Conservation (phyloP, 1,140 invertebrate genomes). For the Pseudomyrmex concolor region DNA sequence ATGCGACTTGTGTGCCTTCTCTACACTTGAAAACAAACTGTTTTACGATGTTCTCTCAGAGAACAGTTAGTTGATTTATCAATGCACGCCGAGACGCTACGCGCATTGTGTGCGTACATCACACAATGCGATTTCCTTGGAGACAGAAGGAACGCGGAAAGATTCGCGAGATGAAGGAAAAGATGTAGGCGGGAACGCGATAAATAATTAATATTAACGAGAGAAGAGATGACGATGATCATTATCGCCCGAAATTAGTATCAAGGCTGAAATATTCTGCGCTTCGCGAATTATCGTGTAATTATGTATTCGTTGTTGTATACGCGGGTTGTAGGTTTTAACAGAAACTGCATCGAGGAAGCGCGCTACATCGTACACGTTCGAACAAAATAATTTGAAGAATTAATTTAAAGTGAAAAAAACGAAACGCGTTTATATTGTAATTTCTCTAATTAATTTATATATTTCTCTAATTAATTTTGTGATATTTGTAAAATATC, state of each 20-base stretch:
- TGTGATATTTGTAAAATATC: too few relatives aligned
- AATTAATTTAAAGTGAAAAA: background rate
- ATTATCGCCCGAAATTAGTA: constrained; percentile 35
- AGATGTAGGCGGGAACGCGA: constrained; percentile 12
- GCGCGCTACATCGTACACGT: background rate
- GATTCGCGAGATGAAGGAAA: constrained; percentile 1
- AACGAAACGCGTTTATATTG: too few relatives aligned
- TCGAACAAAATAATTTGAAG: constrained; percentile 3
- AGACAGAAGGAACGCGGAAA: background rate
- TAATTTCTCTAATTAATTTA: too few relatives aligned
- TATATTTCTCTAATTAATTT: too few relatives aligned
- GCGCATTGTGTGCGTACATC: background rate
- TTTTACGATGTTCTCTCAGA: background rate
- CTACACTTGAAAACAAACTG: background rate
- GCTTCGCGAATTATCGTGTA: constrained; percentile 1
- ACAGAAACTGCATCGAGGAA: constrained; percentile 2
- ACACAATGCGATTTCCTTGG: background rate
- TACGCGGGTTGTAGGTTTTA: background rate
- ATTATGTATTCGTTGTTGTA: constrained; percentile 18
- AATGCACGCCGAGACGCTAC: too few relatives aligned
- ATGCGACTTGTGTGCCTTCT: background rate
- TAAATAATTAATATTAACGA: constrained; percentile 43
- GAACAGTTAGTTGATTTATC: too few relatives aligned
- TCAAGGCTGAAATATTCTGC: constrained; percentile 27
- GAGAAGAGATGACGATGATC: background rate